These are phyloP conservation scores for Trididemnum clinides DNA, from an alignment of 23 tunicate genomes.

Conservation along the genomic window DNA sequence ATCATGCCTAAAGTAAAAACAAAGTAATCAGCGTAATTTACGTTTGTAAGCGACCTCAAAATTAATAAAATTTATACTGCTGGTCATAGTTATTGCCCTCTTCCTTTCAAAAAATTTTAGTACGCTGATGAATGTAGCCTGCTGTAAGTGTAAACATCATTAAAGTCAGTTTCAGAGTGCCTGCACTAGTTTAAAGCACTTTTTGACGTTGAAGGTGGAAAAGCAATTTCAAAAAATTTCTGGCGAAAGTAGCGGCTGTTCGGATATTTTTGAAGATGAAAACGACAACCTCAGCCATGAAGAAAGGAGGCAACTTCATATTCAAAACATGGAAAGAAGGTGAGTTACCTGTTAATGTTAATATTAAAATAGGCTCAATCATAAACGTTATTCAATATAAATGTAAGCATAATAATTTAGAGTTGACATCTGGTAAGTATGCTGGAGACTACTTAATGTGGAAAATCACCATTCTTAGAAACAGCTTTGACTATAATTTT, in stretches of 20 bases:
- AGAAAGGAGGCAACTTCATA: conserved; percentile 8
- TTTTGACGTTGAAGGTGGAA: not conserved
- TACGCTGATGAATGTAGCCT: too few relatives aligned
- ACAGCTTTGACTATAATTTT: too few relatives aligned
- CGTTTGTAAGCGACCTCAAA: too few relatives aligned
- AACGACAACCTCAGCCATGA: not conserved
- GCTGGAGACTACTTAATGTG: not conserved
- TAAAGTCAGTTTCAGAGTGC: too few relatives aligned
- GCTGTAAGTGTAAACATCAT: too few relatives aligned
- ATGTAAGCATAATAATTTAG: too few relatives aligned
- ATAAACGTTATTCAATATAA: too few relatives aligned
- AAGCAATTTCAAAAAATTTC: conserved; percentile 1
- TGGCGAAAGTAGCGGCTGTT: not conserved
- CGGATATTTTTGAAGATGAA: not conserved
- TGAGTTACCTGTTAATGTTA: not conserved
- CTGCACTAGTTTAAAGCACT: not conserved
- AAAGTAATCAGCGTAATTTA: too few relatives aligned
- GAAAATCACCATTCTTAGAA: not conserved
- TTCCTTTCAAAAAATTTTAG: too few relatives aligned
- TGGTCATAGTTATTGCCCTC: too few relatives aligned
- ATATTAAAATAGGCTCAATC: not conserved
- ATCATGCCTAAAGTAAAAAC: too few relatives aligned
- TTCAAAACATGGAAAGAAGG: not conserved
- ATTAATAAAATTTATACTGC: too few relatives aligned
- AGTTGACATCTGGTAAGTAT: not conserved